Conservation (phyloP, 2,888 invertebrate species). For the Lochmaea crataegi region DNA sequence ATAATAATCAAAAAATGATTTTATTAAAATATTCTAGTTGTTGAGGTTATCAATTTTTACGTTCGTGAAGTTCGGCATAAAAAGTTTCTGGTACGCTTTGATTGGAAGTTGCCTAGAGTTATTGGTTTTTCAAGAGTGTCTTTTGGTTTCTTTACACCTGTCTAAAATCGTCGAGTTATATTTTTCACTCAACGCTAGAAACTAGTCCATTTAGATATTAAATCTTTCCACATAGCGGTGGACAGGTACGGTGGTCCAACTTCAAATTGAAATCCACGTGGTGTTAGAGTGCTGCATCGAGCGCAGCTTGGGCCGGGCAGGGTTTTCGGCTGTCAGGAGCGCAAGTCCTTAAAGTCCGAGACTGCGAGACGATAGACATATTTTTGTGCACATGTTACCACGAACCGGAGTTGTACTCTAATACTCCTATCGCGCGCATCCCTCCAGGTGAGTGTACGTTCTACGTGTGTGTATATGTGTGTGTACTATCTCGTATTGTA, state of each 20-base stretch:
- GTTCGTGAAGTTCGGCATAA: no score
- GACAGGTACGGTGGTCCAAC: slow-evolving; percentile 50
- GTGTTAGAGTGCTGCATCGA: slow-evolving; percentile 59
- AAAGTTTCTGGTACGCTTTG: no score
- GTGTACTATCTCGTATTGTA: slow-evolving; percentile 49
- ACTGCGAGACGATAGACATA: slow-evolving; percentile 65
- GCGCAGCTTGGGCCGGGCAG: slow-evolving; percentile 59
- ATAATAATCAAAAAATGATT: no score
- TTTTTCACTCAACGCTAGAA: no score
- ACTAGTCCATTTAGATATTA: neutral
- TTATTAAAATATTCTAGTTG: no score
- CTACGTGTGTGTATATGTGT: slow-evolving; percentile 52
- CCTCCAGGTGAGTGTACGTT: slow-evolving; percentile 60
- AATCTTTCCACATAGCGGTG: slow-evolving; percentile 2
- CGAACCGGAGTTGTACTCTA: slow-evolving; percentile 67
- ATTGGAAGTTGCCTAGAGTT: no score
- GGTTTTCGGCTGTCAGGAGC: slow-evolving; percentile 47
- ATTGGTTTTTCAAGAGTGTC: no score
- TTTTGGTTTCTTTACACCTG: neutral
- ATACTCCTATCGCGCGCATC: slow-evolving; percentile 65
- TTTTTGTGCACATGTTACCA: slow-evolving; percentile 68
- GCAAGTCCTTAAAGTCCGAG: slow-evolving; percentile 62
- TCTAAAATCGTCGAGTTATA: no score
- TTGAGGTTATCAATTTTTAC: no score
- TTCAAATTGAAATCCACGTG: slow-evolving; percentile 53